These are phyloP conservation scores for Merops nubicus DNA, from an alignment of 2,113 vertebrate species.

Conservation along the genomic window DNA sequence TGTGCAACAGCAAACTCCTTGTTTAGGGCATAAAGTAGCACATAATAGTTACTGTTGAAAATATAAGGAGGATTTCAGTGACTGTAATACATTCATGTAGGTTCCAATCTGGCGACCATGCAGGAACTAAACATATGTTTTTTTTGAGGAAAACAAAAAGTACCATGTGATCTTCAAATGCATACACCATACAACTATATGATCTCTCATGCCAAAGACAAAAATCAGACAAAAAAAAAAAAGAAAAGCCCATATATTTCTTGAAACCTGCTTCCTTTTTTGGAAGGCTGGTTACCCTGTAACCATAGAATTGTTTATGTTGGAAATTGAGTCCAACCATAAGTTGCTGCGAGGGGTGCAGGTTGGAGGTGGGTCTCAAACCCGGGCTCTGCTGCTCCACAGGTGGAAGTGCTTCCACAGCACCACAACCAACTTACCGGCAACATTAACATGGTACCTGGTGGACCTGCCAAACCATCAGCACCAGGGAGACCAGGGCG, in stretches of 20 bases:
- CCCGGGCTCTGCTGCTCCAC: no score
- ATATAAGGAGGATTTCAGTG: neutral
- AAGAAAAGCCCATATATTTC: neutral
- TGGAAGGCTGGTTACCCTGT: neutral
- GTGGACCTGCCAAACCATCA: constrained; percentile 92
- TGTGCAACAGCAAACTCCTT: constrained; percentile 8
- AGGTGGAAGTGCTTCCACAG: no score
- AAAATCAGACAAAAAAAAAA: neutral
- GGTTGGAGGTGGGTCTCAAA: no score
- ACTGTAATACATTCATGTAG: neutral
- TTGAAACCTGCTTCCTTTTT: neutral
- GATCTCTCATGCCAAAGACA: neutral
- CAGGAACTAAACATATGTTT: neutral
- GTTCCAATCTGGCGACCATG: neutral
- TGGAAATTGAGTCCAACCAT: no score
- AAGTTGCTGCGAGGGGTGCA: no score
- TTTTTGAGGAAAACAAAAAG: neutral
- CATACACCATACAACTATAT: neutral
- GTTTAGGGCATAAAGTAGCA: neutral
- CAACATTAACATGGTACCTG: constrained; percentile 96
- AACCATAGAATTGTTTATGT: no score
- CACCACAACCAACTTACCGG: constrained; percentile 91
- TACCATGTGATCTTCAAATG: neutral
- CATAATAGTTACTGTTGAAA: neutral
- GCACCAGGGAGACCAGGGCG: constrained; percentile 93